These are phyloP conservation scores for Scelioninae gen. 2 DNA, from an alignment of 2,888 invertebrate species.

Conservation along the genomic window DNA sequence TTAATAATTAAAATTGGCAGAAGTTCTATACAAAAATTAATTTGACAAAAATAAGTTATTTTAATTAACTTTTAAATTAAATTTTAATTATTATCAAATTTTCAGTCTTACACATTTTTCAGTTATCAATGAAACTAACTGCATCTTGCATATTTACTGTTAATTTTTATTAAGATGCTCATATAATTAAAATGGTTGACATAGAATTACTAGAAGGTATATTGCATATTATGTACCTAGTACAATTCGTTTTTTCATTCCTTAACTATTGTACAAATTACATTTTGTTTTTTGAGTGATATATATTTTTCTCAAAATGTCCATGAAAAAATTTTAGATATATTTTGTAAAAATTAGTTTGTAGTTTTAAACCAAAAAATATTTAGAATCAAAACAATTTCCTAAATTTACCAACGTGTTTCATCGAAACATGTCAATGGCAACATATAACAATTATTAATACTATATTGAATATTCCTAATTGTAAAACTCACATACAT, in stretches of 20 bases:
- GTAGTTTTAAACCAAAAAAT: neutral
- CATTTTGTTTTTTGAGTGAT: slow-evolving; percentile 5
- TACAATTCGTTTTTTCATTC: slow-evolving; percentile 3
- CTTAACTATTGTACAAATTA: slow-evolving; percentile 4
- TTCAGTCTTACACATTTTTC: slow-evolving; percentile 35
- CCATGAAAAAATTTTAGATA: neutral
- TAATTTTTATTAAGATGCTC: slow-evolving; percentile 4
- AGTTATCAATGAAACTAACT: slow-evolving; percentile 18
- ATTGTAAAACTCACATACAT: slow-evolving; percentile 43
- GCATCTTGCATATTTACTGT: slow-evolving; percentile 21
- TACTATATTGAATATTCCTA: slow-evolving; percentile 33
- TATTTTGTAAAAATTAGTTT: slow-evolving; percentile 23
- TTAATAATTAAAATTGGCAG: neutral
- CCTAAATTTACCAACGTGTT: slow-evolving; percentile 8
- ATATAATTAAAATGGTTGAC: slow-evolving; percentile 35
- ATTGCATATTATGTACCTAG: slow-evolving; percentile 6
- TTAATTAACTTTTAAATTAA: neutral
- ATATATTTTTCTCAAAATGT: slow-evolving; percentile 22
- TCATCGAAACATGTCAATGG: slow-evolving; percentile 31
- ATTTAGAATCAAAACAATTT: slow-evolving; percentile 1
- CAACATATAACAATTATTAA: slow-evolving; percentile 39
- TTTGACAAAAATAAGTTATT: neutral
- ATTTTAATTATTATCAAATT: slow-evolving; percentile 35
- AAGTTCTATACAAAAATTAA: too few species aligned
- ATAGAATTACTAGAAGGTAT: slow-evolving; percentile 26